These are phyloP conservation scores for Strigamia maritima DNA, from an alignment of 2,888 invertebrate species.

Conservation along the genomic window DNA sequence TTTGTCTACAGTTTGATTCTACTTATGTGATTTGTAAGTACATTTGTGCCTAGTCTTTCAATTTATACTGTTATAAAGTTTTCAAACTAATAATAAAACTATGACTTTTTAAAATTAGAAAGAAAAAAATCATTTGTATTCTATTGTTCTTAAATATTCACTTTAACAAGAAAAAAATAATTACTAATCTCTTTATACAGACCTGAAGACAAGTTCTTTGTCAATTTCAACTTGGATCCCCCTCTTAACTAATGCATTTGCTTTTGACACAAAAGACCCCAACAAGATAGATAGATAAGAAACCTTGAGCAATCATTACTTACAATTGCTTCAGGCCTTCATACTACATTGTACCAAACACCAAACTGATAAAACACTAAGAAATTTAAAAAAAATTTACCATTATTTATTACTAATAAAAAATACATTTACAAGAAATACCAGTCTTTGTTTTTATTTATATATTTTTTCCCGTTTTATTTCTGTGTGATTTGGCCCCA, in stretches of 20 bases:
- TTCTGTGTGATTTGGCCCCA: not conserved
- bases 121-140: not conserved
- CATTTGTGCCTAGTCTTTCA: slow-evolving; percentile 16
- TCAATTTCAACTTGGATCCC: not conserved
- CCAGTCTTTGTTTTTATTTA: not conserved
- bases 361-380: not conserved
- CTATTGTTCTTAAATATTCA: not conserved
- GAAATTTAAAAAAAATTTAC: no score
- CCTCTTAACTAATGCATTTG: not conserved
- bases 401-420: no score
- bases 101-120: not conserved
- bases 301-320: slow-evolving; percentile 11
- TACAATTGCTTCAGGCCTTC: not conserved
- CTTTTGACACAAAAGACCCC: not conserved
- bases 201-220: slow-evolving; percentile 7
- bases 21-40: slow-evolving; percentile 1
- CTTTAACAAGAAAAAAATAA: not conserved
- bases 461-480: not conserved
- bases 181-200: not conserved
- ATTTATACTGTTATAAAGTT: slow-evolving; percentile 2
- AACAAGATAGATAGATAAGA: slow-evolving; percentile 1
- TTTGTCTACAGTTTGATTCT: slow-evolving; percentile 9
- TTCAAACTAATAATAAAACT: slow-evolving; percentile 1
- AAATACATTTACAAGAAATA: no score
- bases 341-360: not conserved